A percentile compares a stretch with the other conserved stretches of the same genome.
Conservation (phyloP, 2,113 vertebrate species). For the Mustelus asterias region DNA sequence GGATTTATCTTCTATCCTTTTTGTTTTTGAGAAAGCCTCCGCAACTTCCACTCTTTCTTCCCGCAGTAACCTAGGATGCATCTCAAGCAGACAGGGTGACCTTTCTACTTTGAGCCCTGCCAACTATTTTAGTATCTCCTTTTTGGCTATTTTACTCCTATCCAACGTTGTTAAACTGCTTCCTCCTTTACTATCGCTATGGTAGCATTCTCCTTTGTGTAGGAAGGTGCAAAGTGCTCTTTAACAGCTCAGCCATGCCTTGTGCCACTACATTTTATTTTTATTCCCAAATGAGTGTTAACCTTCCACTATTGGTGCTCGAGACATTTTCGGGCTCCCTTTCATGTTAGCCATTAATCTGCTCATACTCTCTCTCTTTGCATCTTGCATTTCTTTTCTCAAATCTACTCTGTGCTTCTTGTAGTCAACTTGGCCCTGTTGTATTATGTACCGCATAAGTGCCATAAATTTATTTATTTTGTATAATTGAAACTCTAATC, state of each 20-base stretch:
- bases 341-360: no score
- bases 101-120: background rate
- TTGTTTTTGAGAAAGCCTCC: background rate
- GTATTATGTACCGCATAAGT: background rate
- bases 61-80: background rate
- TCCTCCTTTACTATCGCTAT: background rate
- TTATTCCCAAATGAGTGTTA: background rate
- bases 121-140: background rate
- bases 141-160: background rate
- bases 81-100: background rate
- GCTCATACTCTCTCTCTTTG: no score
- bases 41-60: background rate
- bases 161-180: background rate
- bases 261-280: background rate
- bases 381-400: background rate
- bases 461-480: background rate
- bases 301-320: no score
- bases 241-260: background rate
- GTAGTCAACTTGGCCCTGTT: background rate
- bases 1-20: background rate
- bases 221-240: background rate
- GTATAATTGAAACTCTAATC: background rate
- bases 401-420: background rate
- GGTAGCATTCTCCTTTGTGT: background rate
- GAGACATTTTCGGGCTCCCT: no score